These are phyloP conservation scores for Indicator indicator DNA, from an alignment of 2,113 vertebrate genomes.

Conservation along the genomic window DNA sequence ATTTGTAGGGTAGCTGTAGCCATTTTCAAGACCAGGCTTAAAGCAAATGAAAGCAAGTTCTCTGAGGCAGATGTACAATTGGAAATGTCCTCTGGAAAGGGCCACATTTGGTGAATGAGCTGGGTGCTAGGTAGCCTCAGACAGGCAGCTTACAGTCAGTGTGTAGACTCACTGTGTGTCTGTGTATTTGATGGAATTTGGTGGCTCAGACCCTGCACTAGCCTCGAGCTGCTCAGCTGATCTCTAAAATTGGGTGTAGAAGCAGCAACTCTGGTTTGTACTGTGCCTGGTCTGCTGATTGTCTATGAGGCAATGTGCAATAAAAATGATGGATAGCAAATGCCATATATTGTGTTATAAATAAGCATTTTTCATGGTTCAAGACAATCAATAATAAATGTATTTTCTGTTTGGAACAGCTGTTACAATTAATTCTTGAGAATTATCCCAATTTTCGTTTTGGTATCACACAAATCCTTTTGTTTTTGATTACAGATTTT, in stretches of 20 bases:
- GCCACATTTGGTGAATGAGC: not conserved
- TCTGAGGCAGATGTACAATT: not conserved
- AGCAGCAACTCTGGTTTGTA: not conserved
- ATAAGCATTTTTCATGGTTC: conserved; percentile 32
- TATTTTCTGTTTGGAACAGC: not conserved
- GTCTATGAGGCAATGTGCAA: not conserved
- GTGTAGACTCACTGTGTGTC: not conserved
- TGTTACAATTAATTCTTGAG: conserved; percentile 43
- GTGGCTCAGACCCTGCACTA: not conserved
- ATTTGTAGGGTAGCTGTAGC: not conserved
- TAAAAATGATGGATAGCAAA: conserved; percentile 37
- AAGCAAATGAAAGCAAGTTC: not conserved
- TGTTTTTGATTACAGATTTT: not conserved
- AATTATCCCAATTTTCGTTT: not conserved
- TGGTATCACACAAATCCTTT: not conserved
- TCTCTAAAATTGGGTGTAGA: not conserved
- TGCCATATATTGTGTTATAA: conserved; percentile 31
- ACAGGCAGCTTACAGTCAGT: not conserved
- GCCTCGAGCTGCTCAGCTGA: not conserved
- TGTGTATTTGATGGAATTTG: not conserved
- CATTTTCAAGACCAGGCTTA: not conserved
- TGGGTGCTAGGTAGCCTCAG: not conserved
- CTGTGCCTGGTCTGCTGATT: not conserved
- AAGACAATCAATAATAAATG: conserved; percentile 22
- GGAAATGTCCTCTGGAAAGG: not conserved